A percentile compares a stretch with the other conserved stretches of the same genome.
Conservation (phyloP, 1,140 invertebrate species). For the Rhizoglyphus robini region DNA sequence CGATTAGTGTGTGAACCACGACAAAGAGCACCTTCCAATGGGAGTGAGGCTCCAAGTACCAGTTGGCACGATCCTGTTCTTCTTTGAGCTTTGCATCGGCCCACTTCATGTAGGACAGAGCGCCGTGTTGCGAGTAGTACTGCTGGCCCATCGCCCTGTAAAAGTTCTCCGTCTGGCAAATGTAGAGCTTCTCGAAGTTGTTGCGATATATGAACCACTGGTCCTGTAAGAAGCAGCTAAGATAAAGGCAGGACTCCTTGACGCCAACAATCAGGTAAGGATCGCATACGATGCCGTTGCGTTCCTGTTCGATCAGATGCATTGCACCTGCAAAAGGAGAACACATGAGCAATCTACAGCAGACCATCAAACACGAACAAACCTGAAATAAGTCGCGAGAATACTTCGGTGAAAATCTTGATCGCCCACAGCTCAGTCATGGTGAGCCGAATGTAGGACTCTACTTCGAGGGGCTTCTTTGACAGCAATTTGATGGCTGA, state of each 20-base stretch:
- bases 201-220: conserved; percentile 89
- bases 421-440: conserved; percentile 98
- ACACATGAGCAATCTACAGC: no score
- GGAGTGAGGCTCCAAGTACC: conserved; percentile 84
- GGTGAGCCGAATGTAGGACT: conserved; percentile 36
- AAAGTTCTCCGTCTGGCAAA: conserved; percentile 81
- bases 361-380: no score
- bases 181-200: conserved; percentile 90
- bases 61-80: conserved; percentile 78
- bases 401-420: conserved; percentile 87
- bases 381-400: conserved; percentile 79
- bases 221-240: conserved; percentile 84
- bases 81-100: conserved; percentile 87
- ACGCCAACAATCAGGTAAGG: conserved; percentile 93
- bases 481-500: conserved; percentile 48
- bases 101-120: conserved; percentile 92
- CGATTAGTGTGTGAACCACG: conserved; percentile 80
- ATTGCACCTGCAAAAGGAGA: no score
- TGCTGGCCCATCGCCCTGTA: conserved; percentile 84
- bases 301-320: conserved; percentile 87
- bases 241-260: conserved; percentile 85
- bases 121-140: conserved; percentile 75
- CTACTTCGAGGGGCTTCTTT: conserved; percentile 17
- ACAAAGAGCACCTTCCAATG: conserved; percentile 44
- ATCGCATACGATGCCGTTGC: conserved; percentile 94